Evolutionary conservation across 2,888 invertebrate species (phyloP), one percentile per base, ranked within the genome.

Genomic region (Rhamphomyia laevipes): DNA sequence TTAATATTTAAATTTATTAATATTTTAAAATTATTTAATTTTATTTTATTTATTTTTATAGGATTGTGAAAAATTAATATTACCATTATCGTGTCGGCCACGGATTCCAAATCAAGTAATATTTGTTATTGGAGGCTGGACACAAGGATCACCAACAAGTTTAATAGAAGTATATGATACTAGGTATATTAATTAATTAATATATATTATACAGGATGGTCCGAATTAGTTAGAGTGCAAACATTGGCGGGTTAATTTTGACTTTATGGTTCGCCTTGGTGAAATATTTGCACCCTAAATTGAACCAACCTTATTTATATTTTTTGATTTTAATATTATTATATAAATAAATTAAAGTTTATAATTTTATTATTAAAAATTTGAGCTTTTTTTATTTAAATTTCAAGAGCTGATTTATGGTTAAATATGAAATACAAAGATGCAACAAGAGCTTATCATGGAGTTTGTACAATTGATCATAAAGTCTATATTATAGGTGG

Each of bases 111-210:
- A 84, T 64, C 84, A 84, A 60, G 77, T 86, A 58, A 73, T 90
- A 12, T 89, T 90, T 65, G 85, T 88, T 13, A 80, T 89, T 16
- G 89, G 89, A 4, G 90, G 90, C 2, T 88, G 88, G 90, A 75
- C 82, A 63, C 77, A 83, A n/a, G 86, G 86, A n/a, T 82, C 83
- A 55, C 86, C 87, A 0, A 87, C 87, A 1, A 84, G 81, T 68
- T 85, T 84, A 59, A 77, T 84, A 23, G 83, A 82, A 67, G 85
- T 84, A 48, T 89, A 88, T 65, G 84, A 83, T 60, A 80, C 83
- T 37, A 80, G 86, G 71, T 84, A 73, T 68, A 67, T 3, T 21
- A 4, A 21, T 6, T 21, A 21, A 21, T 21, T 21, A 3, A 21
- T 21, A 21, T 21, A 21, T 21, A 6, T 7, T 35, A n/a, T 15